Evolutionary conservation across 1,140 invertebrate genomes (phyloP).

Genomic region (Drosophila kikkawai): DNA sequence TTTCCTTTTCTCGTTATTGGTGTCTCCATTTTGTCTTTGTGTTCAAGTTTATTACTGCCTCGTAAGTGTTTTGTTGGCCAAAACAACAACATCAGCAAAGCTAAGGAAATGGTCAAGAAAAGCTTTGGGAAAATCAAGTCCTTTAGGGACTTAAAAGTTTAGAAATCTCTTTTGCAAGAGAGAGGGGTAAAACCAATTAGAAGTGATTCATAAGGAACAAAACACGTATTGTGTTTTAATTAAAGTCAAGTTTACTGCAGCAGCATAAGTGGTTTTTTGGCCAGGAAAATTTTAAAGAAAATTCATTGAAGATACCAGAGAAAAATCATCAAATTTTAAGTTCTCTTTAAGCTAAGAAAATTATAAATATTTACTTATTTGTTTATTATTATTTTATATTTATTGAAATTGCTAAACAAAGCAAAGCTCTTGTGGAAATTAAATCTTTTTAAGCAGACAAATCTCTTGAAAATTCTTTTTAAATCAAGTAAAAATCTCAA

Average conservation of each 20-base stretch:
- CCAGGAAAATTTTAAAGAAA: not conserved
- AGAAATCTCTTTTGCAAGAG: constrained; percentile 1
- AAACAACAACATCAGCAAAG: constrained; percentile 1
- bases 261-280: constrained; percentile 10
- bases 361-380: not conserved
- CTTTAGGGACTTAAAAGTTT: constrained; percentile 18
- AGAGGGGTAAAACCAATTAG: constrained; percentile 10
- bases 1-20: constrained; percentile 46
- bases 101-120: constrained; percentile 16
- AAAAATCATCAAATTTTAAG: not conserved
- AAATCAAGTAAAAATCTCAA: not conserved
- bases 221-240: constrained; percentile 21
- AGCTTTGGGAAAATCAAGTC: constrained; percentile 6
- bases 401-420: too few species aligned
- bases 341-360: not conserved
- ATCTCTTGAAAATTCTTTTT: not conserved
- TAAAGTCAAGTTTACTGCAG: constrained; percentile 4
- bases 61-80: constrained; percentile 22
- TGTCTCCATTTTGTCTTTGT: constrained; percentile 23
- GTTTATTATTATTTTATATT: not conserved
- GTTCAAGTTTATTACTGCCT: constrained; percentile 31
- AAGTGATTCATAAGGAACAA: constrained; percentile 15
- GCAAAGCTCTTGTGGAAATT: not conserved
- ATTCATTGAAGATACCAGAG: not conserved
- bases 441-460: not conserved